phyloP scores from a whole-genome alignment of 2,797 vertebrate species.

The Potorous gilbertii region DNA sequence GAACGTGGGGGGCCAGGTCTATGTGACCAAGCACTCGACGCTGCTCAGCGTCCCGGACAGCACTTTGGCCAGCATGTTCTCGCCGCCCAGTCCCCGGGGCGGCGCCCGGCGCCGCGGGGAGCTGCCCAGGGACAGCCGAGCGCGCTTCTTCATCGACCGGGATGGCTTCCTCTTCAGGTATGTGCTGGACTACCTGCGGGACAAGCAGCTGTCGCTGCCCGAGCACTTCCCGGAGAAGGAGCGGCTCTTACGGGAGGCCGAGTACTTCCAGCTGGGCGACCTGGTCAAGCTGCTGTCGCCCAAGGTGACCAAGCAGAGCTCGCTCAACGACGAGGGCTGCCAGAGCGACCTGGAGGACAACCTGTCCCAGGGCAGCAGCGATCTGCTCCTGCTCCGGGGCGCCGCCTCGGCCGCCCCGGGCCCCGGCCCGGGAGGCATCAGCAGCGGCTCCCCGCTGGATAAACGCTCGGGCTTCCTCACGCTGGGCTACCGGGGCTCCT shows the following conservation, averaged over 20 bases:
- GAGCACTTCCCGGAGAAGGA: constrained; percentile 94
- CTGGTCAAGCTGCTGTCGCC: constrained; percentile 88
- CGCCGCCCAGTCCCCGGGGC: constrained; percentile 84
- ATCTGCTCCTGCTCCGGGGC: constrained; percentile 83
- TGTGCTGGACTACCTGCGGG: constrained; percentile 91
- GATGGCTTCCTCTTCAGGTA: constrained; percentile 94
- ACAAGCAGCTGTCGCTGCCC: constrained; percentile 91
- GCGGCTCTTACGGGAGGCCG: constrained; percentile 90
- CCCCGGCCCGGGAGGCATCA: background rate
- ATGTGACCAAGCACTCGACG: constrained; percentile 91
- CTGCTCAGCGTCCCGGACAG: constrained; percentile 92
- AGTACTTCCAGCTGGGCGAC: constrained; percentile 90
- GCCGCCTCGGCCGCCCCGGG: constrained; percentile 65
- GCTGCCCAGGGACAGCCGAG: constrained; percentile 90
- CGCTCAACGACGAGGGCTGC: constrained; percentile 89
- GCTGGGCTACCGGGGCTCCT: constrained; percentile 92
- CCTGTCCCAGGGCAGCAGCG: constrained; percentile 88
- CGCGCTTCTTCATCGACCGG: constrained; percentile 93
- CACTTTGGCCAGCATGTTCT: constrained; percentile 90
- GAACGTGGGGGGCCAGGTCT: constrained; percentile 93
- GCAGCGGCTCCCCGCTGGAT: constrained; percentile 74
- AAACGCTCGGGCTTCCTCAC: constrained; percentile 92
- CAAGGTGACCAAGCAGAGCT: constrained; percentile 88
- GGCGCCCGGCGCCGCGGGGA: constrained; percentile 85
- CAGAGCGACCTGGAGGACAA: constrained; percentile 90